phyloP scores from a whole-genome alignment of 2,797 vertebrate genomes.

The Protonibea diacanthus region DNA sequence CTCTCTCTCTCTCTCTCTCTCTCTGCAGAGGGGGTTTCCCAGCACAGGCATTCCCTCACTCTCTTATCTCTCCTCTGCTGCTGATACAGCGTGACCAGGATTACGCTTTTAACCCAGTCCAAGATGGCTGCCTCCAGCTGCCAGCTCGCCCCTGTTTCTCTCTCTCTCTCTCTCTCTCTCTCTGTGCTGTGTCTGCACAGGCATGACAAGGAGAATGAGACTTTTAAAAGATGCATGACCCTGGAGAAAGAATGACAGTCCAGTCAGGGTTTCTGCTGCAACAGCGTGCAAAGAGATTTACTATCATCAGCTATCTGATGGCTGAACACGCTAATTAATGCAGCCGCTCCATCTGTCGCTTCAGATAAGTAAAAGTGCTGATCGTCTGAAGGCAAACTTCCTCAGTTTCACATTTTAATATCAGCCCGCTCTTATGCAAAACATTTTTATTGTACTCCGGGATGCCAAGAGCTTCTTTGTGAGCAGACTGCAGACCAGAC shows the following conservation, averaged over 20 bases:
- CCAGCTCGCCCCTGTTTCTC: slow-evolving; percentile 11
- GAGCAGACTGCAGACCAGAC: slow-evolving; percentile 18
- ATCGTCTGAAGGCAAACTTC: slow-evolving; percentile 21
- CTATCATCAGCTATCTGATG: slow-evolving; percentile 39
- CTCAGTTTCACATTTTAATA: neutral
- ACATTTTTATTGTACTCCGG: neutral
- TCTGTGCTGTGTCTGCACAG: slow-evolving; percentile 26
- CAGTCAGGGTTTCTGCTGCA: slow-evolving; percentile 55
- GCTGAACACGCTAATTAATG: slow-evolving; percentile 51
- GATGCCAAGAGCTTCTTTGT: neutral
- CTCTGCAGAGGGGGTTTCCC: slow-evolving; percentile 73
- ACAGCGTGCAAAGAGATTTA: slow-evolving; percentile 37
- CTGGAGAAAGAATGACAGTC: slow-evolving; percentile 46
- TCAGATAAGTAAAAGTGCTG: slow-evolving; percentile 36
- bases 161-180: neutral
- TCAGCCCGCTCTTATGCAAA: neutral
- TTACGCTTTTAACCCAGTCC: slow-evolving; percentile 74
- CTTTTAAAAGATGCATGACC: slow-evolving; percentile 76
- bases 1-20: slow-evolving; percentile 31
- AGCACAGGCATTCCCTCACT: slow-evolving; percentile 70
- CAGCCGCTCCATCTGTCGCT: slow-evolving; percentile 47
- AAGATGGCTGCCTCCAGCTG: slow-evolving; percentile 75
- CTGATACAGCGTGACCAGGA: slow-evolving; percentile 77
- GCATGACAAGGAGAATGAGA: slow-evolving; percentile 28
- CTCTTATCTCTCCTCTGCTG: slow-evolving; percentile 70